Conservation (phyloP, 1,140 invertebrate species). For the Meloidogyne exigua region DNA sequence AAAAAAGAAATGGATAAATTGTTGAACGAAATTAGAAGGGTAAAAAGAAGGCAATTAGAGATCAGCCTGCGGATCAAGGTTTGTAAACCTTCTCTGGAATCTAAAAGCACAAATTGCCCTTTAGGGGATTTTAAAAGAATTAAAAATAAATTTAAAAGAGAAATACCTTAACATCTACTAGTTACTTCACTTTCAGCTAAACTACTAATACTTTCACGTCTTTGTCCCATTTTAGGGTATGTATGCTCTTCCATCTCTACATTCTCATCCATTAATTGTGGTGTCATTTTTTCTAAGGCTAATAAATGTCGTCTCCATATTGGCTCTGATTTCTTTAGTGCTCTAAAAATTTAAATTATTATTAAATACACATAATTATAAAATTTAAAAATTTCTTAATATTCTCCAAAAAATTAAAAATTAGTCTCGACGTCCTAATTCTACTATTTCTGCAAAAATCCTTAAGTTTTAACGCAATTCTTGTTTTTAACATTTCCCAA, state of each 20-base stretch:
- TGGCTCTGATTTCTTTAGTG: slow-evolving; percentile 33
- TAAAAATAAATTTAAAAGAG: too few relatives aligned
- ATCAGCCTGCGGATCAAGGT: too few relatives aligned
- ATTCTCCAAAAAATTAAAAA: too few relatives aligned
- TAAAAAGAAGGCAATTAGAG: too few relatives aligned
- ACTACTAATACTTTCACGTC: slow-evolving; percentile 10
- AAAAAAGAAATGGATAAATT: too few relatives aligned
- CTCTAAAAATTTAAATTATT: slow-evolving; percentile 19
- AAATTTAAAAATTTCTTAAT: too few relatives aligned
- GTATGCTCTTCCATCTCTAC: slow-evolving; percentile 1
- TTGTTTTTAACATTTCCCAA: too few relatives aligned
- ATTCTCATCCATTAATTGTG: not conserved
- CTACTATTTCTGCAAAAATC: not conserved
- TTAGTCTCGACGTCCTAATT: not conserved
- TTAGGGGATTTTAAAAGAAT: too few relatives aligned
- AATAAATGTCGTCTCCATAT: slow-evolving; percentile 37
- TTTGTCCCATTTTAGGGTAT: slow-evolving; percentile 9
- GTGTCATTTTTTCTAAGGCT: slow-evolving; percentile 31
- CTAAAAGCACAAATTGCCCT: too few relatives aligned
- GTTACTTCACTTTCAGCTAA: slow-evolving; percentile 13
- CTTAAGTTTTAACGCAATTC: too few relatives aligned
- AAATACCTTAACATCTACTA: not conserved
- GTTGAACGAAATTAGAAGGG: too few relatives aligned
- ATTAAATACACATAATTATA: not conserved
- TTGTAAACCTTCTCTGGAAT: too few relatives aligned